Evolutionary conservation across 1,140 invertebrate species (phyloP).

Genomic region (Aradophagus sp.): DNA sequence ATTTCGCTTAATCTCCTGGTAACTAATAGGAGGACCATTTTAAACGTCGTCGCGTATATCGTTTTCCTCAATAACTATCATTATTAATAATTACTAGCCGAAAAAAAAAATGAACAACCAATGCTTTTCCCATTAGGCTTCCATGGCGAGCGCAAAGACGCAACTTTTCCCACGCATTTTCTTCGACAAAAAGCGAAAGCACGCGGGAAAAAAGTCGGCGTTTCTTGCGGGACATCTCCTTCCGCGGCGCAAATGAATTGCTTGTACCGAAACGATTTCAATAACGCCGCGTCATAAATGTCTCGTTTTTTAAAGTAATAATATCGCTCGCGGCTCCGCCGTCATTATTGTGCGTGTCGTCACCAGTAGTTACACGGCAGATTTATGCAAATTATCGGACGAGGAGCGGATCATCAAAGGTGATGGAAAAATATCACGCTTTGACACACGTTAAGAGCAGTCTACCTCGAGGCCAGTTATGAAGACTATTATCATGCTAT

Average conservation of each 20-base stretch:
- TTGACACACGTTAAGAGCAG: conserved; percentile 40
- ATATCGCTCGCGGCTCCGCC: conserved; percentile 11
- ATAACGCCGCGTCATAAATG: conserved; percentile 3
- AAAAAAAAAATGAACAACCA: too few relatives aligned
- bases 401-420: conserved; percentile 16
- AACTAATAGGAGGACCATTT: too few relatives aligned
- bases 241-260: not conserved
- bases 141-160: too few relatives aligned
- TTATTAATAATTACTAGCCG: too few relatives aligned
- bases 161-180: too few relatives aligned
- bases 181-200: too few relatives aligned
- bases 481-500: conserved; percentile 60
- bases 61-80: too few relatives aligned
- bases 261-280: conserved; percentile 2
- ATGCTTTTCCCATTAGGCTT: too few relatives aligned
- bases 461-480: conserved; percentile 27
- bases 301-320: not conserved
- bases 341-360: conserved; percentile 6
- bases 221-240: too few relatives aligned
- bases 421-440: conserved; percentile 30
- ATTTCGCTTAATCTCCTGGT: too few relatives aligned
- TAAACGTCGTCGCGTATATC: too few relatives aligned
- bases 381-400: conserved; percentile 42
- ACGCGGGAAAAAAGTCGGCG: too few relatives aligned
- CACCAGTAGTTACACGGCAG: conserved; percentile 18